Conservation (phyloP, 1,140 invertebrate species). For the Megalopta genalis region DNA sequence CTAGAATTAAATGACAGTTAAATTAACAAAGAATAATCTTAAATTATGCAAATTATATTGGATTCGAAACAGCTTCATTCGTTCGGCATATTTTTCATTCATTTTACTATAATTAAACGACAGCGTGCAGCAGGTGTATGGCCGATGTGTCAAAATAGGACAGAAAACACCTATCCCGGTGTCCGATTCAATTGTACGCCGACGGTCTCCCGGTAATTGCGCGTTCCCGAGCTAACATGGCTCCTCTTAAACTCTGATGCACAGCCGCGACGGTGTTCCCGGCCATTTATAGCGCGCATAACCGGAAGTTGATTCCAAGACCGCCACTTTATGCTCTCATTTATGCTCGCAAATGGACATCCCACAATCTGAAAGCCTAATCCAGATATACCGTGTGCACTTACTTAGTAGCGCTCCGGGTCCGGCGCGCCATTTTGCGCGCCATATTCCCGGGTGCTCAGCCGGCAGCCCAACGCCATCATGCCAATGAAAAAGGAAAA, state of each 20-base stretch:
- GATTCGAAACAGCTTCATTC: too few species aligned
- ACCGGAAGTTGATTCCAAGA: neutral
- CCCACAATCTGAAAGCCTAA: neutral
- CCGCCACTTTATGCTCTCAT: neutral
- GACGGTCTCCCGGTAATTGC: neutral
- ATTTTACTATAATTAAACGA: too few species aligned
- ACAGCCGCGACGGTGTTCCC: neutral
- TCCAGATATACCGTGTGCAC: neutral
- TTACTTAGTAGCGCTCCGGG: neutral
- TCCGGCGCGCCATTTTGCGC: too few species aligned
- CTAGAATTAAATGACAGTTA: too few species aligned
- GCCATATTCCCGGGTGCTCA: too few species aligned
- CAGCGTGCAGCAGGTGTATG: too few species aligned
- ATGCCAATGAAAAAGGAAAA: too few species aligned
- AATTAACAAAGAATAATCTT: too few species aligned
- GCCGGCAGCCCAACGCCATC: too few species aligned
- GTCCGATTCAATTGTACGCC: neutral
- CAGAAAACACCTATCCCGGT: too few species aligned
- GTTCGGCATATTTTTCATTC: too few species aligned
- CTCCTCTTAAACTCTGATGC: neutral
- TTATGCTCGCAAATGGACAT: neutral
- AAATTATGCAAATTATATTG: too few species aligned
- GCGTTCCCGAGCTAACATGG: neutral
- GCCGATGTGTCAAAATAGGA: neutral
- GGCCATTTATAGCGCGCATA: neutral